Evolutionary conservation across 2,888 invertebrate species (phyloP).

Genomic region (Melanophora roralis): DNA sequence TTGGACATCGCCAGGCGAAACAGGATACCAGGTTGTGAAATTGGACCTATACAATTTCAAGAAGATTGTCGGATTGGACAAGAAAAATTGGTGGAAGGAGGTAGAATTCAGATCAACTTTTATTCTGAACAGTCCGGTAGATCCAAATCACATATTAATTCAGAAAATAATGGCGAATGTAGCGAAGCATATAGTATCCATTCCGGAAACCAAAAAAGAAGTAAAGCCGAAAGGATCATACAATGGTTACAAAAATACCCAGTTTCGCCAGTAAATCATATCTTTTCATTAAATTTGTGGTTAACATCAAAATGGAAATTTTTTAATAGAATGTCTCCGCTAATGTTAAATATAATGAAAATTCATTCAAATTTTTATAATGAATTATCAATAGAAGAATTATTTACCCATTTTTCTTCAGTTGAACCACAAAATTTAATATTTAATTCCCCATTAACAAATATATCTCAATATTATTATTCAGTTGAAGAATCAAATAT

Average conservation of each 20-base stretch:
- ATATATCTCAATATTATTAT: constrained; percentile 16
- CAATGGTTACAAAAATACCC: not conserved
- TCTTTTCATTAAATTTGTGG: not conserved
- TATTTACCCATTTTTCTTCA: constrained; percentile 23
- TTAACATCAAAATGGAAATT: constrained; percentile 35
- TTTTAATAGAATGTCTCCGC: constrained; percentile 18
- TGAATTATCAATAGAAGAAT: constrained; percentile 17
- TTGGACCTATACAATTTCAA: constrained; percentile 37
- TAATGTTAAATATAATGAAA: constrained; percentile 35
- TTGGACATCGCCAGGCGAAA: constrained; percentile 25
- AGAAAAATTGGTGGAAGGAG: constrained; percentile 51
- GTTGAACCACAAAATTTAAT: constrained; percentile 27
- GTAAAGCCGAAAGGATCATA: constrained; percentile 39
- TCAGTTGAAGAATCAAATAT: not conserved
- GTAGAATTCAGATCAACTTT: constrained; percentile 34
- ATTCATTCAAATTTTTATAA: constrained; percentile 29
- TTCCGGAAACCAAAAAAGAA: not conserved
- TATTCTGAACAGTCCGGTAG: too few relatives aligned
- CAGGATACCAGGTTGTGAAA: constrained; percentile 25
- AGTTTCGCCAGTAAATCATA: constrained; percentile 1
- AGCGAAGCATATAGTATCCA: not conserved
- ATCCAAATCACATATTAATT: constrained; percentile 9
- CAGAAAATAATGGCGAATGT: not conserved
- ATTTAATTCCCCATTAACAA: constrained; percentile 14
- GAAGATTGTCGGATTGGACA: not conserved